phyloP scores from a whole-genome alignment of 2,797 vertebrate species.

The Emydoidea blandingii region DNA sequence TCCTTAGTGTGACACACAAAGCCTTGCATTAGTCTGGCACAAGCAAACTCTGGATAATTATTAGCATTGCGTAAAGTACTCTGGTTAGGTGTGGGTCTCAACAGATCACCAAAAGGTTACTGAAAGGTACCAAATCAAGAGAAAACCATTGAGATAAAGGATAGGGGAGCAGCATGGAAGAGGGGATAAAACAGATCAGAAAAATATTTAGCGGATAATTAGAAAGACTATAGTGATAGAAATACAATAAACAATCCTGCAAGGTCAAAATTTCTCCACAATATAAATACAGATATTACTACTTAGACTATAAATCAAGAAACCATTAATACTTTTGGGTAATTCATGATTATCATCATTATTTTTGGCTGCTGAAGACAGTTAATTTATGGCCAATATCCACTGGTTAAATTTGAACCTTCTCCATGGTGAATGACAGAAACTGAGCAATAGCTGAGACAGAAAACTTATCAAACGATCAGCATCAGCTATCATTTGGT shows the following conservation, averaged over 20 bases:
- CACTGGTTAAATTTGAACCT: neutral
- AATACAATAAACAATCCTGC: conserved; percentile 1
- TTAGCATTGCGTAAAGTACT: neutral
- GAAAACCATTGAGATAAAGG: neutral
- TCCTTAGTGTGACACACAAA: fast-evolving
- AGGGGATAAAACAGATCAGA: neutral
- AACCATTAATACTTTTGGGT: conserved; percentile 3
- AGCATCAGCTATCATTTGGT: neutral
- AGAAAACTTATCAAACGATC: neutral
- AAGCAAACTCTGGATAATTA: neutral
- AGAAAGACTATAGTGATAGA: neutral
- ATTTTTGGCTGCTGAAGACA: neutral
- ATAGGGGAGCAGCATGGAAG: neutral
- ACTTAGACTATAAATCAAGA: conserved; percentile 11
- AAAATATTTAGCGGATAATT: neutral
- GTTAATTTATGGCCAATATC: neutral
- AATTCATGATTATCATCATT: neutral
- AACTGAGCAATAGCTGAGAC: neutral
- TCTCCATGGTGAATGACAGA: neutral
- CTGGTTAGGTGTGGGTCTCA: neutral
- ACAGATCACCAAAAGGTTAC: neutral
- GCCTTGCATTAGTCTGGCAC: neutral
- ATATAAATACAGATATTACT: conserved; percentile 22
- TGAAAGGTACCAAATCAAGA: neutral
- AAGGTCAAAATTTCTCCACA: neutral